These are phyloP conservation scores for Aspiorhynchus laticeps DNA, from an alignment of 2,113 vertebrate species.

Conservation along the genomic window DNA sequence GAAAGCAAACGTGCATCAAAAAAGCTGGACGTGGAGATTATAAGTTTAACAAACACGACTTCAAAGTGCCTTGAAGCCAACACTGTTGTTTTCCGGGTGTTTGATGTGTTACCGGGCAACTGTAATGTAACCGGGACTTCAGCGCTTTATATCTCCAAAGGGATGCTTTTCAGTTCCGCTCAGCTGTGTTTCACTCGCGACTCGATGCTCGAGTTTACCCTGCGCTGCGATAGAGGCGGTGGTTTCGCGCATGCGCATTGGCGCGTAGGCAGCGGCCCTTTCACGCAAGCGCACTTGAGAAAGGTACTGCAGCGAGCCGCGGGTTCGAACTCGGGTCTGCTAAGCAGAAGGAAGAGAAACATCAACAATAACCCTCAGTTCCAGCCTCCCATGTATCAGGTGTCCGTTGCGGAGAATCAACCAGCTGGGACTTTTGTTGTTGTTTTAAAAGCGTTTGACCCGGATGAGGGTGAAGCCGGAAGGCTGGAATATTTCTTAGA, in stretches of 20 bases:
- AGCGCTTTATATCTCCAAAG: slow-evolving; percentile 69
- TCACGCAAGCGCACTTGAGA: slow-evolving; percentile 64
- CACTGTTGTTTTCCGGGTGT: slow-evolving; percentile 66
- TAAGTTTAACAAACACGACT: slow-evolving; percentile 63
- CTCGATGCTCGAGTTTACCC: slow-evolving; percentile 63
- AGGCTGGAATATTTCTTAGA: slow-evolving; percentile 86
- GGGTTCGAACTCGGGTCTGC: slow-evolving; percentile 59
- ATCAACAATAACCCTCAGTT: slow-evolving; percentile 89
- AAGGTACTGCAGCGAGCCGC: slow-evolving; percentile 66
- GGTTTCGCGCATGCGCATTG: slow-evolving; percentile 66
- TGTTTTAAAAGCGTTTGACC: slow-evolving; percentile 81
- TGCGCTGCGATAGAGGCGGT: slow-evolving; percentile 66
- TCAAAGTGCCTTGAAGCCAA: slow-evolving; percentile 64
- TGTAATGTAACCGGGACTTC: slow-evolving; percentile 68
- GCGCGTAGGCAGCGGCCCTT: slow-evolving; percentile 73
- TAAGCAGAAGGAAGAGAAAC: slow-evolving; percentile 79
- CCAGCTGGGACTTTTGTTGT: slow-evolving; percentile 84
- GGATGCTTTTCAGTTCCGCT: slow-evolving; percentile 72
- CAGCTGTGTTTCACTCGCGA: slow-evolving; percentile 72
- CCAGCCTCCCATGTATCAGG: slow-evolving; percentile 93
- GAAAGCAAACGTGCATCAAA: slow-evolving; percentile 62
- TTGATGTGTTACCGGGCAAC: slow-evolving; percentile 68
- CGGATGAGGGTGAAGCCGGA: slow-evolving; percentile 87
- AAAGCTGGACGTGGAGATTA: slow-evolving; percentile 73
- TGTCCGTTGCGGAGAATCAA: slow-evolving; percentile 86